Evolutionary conservation across 2,888 invertebrate species (phyloP).

Genomic region (Kuschelorhynchus macadamiae): DNA sequence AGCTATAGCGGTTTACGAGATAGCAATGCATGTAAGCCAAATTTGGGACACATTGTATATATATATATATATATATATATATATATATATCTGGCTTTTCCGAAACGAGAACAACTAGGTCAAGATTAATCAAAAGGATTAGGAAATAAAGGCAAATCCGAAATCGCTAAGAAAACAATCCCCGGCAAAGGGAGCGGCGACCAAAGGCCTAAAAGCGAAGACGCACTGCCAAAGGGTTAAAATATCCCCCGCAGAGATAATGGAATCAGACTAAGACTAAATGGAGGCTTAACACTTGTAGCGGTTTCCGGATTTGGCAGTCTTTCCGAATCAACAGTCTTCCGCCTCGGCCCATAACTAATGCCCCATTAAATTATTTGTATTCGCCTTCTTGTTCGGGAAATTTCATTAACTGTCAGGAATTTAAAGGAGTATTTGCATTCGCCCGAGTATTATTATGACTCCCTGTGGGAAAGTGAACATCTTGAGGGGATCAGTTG

Average conservation of each 20-base stretch:
- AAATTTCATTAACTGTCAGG: constrained; percentile 55
- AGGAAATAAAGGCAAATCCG: constrained; percentile 20
- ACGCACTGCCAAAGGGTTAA: constrained; percentile 66
- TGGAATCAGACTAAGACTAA: constrained; percentile 70
- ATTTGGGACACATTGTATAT: too few relatives aligned
- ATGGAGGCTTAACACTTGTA: constrained; percentile 69
- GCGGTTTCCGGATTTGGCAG: constrained; percentile 66
- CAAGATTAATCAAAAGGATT: constrained; percentile 51
- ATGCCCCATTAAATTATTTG: constrained; percentile 67
- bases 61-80: too few relatives aligned
- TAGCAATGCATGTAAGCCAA: too few relatives aligned
- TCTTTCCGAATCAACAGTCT: constrained; percentile 62
- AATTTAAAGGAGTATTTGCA: constrained; percentile 52
- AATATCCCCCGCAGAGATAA: constrained; percentile 64
- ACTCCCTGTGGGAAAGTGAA: constrained; percentile 47
- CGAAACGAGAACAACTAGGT: too few relatives aligned
- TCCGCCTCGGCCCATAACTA: constrained; percentile 55
- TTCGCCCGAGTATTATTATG: constrained; percentile 36
- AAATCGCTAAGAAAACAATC: constrained; percentile 48
- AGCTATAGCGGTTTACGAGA: too few relatives aligned
- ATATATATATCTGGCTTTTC: too few relatives aligned
- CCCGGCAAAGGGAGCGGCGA: too few relatives aligned
- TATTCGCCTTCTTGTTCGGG: constrained; percentile 59
- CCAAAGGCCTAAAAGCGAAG: constrained; percentile 38
- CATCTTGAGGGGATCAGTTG: constrained; percentile 49